Conservation (phyloP, 1,140 invertebrate species). For the Bombus terrestris region DNA sequence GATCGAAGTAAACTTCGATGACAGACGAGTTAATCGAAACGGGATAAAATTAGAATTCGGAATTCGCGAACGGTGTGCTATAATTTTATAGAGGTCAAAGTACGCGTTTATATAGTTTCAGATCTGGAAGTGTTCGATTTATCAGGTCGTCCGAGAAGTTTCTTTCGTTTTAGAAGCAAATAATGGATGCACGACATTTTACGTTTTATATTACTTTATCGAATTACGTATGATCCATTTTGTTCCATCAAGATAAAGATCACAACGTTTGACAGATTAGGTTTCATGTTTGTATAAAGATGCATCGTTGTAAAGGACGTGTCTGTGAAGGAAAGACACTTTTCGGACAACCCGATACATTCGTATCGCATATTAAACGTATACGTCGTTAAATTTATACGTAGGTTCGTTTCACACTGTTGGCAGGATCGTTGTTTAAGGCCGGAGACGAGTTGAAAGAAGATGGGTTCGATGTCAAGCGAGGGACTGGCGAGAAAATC, state of each 20-base stretch:
- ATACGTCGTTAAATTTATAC: background rate
- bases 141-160: no score
- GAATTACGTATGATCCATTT: no score
- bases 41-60: background rate
- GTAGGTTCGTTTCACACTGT: background rate
- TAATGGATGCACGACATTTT: no score
- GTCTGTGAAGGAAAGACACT: no score
- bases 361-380: background rate
- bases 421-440: background rate
- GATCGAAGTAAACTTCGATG: background rate
- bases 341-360: no score
- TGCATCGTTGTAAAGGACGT: no score
- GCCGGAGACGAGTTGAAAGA: background rate
- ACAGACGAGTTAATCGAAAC: background rate
- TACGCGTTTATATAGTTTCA: background rate
- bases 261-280: no score
- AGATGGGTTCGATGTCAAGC: background rate
- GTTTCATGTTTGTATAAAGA: no score
- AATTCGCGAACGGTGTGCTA: background rate
- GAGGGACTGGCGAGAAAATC: background rate
- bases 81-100: conserved; percentile 10
- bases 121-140: background rate
- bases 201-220: no score
- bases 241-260: no score
- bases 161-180: no score